Base-by-base conservation (phyloP, 35 echinoderm and acorn worm species). In the Ophioderma brevispina region DNA sequence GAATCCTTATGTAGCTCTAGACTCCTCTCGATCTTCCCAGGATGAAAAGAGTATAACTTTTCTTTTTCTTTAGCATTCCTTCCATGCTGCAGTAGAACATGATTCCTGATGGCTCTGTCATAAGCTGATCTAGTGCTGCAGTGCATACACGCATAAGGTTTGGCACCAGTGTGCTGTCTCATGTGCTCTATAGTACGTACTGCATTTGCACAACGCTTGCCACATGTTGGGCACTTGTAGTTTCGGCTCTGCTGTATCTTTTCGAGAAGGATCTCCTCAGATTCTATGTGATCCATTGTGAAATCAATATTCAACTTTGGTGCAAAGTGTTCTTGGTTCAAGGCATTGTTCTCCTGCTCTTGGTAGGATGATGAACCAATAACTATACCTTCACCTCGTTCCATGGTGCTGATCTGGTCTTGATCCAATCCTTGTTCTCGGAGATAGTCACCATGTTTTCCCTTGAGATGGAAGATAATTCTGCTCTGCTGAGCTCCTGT, bases 111-210 rank as follows among this genome's bases (percentile, higher is more conserved):
- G 2, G 59, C 59, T 3, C 59, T 18, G 17, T 70, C 59, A 25
- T 70, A 70, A 8, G 59, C 59, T 70, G 59, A 70, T 70, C 59
- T 70, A 70, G 59, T 70, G 59, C 59, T 70, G 59, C 59, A 70
- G 1, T 25, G 5, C 59, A 25, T 70, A 70, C 59, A 70, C n/a
- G 59, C 59, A 70, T 70, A 70, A 15, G 59, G 59, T 70, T 70
- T 70, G 28, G 59, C 59, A 8, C 59, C 59, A 1, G 59, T 70
- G n/a, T 70, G 59, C 23, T 70, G 59, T 25, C 59, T 70, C 59
- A 70, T 70, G n/a, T 70, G 59, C n/a, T 70, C 59, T 70, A 70
- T 70, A 30, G 59, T 70, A 30, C 59, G 59, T 30, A 70, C 59
- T 15, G 59, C 59, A 70, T 70, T 70, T 8, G 59, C 59, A 70